Evolutionary conservation across 2,113 vertebrate species (phyloP), one percentile per base, ranked within the genome.

Genomic region (Oreochromis niloticus): DNA sequence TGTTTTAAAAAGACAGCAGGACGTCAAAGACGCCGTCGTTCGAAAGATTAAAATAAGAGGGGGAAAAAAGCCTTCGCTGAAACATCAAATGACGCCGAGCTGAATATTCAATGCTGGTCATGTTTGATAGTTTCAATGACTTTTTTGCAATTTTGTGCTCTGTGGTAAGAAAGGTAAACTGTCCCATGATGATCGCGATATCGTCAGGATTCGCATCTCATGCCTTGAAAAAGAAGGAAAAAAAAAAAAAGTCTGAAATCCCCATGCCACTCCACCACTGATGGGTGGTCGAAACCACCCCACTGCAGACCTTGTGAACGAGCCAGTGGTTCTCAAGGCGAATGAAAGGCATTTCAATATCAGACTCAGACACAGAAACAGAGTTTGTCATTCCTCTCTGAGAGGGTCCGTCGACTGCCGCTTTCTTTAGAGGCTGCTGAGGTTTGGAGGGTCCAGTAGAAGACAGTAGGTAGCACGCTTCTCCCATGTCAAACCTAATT

Each of bases 121-220:
- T 83, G 90, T 88, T 90, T 87, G 85, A 93, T 90, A 83, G 89
- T 92, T 93, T 91, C 83, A 43, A 83, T 86, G 56, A 93, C 89
- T 91, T 91, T 81, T 91, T 91, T 91, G 84, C 88, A 91, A 94
- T 93, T 89, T 95, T 96, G 94, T 95, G 95, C 96, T 96, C 96
- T 95, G 96, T 96, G 81, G 92, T 94, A 95, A 94, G 93, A 95
- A 96, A 96, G 91, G 90, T 95, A 97, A 93, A 89, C 83, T 84
- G 92, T 95, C 93, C 92, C 90, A 91, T 92, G 91, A 94, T 82
- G 92, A 71, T 85, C 73, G 82, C 66, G 89, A 86, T 71, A 96
- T 96, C 95, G 93, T 92, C 94, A 94, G 95, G 96, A 96, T 97
- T 97, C 96, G 95, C 97, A 93, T 89, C 96, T 96, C 95, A 95